Percentiles rank a stretch among this genome's conserved stretches.
Evolutionary conservation across 2,797 vertebrate genomes (phyloP).

Genomic region (Phaenicophaeus curvirostris): DNA sequence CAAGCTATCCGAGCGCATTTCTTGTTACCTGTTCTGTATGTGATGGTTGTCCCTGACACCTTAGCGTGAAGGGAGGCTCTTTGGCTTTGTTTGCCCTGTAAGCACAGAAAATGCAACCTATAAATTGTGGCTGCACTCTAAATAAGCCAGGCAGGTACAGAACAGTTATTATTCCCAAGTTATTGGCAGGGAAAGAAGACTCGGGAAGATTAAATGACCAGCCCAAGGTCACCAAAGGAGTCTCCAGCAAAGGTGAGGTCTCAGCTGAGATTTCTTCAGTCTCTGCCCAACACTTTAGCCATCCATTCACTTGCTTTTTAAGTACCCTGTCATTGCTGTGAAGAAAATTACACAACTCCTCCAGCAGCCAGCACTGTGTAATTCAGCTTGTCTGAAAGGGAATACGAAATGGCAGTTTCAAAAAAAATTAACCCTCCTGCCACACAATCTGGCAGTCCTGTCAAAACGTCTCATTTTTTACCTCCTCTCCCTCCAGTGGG

Average conservation of each 20-base stretch:
- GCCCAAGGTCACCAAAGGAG: slow-evolving; percentile 5
- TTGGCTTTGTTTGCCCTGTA: neutral
- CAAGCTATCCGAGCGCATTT: neutral
- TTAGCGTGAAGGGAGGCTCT: neutral
- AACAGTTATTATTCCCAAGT: neutral
- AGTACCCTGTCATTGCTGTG: slow-evolving; percentile 48
- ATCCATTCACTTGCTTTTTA: slow-evolving; percentile 36
- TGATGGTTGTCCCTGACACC: neutral
- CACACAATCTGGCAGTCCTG: slow-evolving; percentile 41
- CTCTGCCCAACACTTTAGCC: slow-evolving; percentile 31
- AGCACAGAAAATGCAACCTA: neutral
- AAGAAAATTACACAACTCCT: slow-evolving; percentile 39
- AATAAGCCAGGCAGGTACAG: neutral
- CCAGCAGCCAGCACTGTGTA: slow-evolving; percentile 38
- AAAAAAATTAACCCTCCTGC: slow-evolving; percentile 53
- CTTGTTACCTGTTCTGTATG: neutral
- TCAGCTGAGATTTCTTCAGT: slow-evolving; percentile 8
- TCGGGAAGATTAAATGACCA: neutral
- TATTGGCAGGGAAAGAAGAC: slow-evolving; percentile 16
- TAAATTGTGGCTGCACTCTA: neutral
- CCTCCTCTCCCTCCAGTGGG: neutral
- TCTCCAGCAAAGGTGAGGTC: neutral
- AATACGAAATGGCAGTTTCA: slow-evolving; percentile 56
- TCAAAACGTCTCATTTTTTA: slow-evolving; percentile 29
- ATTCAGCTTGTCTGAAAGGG: slow-evolving; percentile 54